phyloP scores from a whole-genome alignment of 2,113 vertebrate species.

The Mirounga angustirostris region DNA sequence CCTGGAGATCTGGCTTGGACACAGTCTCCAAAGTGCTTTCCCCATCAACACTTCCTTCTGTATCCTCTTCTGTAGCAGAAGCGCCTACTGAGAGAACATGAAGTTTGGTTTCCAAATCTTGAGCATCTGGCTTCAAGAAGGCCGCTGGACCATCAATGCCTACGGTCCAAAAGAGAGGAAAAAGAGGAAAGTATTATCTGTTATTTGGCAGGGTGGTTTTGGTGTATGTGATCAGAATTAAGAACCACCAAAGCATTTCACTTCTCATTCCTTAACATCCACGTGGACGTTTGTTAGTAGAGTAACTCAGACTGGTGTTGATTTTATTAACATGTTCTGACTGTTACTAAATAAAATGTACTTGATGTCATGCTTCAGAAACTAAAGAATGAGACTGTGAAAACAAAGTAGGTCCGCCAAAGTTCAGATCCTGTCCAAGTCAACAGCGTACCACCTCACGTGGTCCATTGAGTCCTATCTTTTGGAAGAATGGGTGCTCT shows the following conservation, averaged over 20 bases:
- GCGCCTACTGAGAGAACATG: conserved; percentile 90
- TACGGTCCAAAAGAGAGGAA: conserved; percentile 74
- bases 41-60: conserved; percentile 86
- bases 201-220: neutral
- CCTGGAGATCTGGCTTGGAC: conserved; percentile 92
- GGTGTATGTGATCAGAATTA: neutral
- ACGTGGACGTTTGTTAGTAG: neutral
- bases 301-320: neutral
- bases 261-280: neutral
- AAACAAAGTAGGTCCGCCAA: neutral
- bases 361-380: neutral
- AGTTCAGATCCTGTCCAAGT: neutral
- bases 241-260: neutral
- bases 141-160: conserved; percentile 96
- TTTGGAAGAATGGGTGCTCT: neutral
- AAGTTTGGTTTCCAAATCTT: conserved; percentile 88
- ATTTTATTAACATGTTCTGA: neutral
- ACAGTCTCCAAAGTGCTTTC: conserved; percentile 85
- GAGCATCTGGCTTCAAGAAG: conserved; percentile 89
- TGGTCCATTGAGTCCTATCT: neutral
- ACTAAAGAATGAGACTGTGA: neutral
- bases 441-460: neutral
- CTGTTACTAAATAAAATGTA: neutral
- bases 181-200: neutral
- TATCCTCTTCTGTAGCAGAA: conserved; percentile 84